These are phyloP conservation scores for Eledona agricola DNA, from an alignment of 2,888 invertebrate genomes.

Conservation along the genomic window DNA sequence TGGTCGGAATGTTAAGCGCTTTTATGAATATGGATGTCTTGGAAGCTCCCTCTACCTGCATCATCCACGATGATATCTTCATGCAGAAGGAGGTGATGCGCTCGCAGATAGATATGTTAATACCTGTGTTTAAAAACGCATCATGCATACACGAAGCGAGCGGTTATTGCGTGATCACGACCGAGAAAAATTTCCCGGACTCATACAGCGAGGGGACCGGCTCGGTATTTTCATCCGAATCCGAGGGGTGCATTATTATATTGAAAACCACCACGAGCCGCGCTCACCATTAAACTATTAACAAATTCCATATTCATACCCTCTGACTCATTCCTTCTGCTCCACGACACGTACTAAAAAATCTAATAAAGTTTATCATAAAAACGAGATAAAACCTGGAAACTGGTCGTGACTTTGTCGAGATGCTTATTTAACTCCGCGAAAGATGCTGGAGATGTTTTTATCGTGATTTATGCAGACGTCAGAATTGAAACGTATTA, in stretches of 20 bases:
- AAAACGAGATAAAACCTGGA: too few relatives aligned
- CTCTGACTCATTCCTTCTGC: slow-evolving; percentile 21
- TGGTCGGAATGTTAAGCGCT: too few relatives aligned
- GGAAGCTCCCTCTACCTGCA: background rate
- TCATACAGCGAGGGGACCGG: slow-evolving; percentile 8
- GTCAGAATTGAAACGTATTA: too few relatives aligned
- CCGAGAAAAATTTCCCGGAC: slow-evolving; percentile 26
- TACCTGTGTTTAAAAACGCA: slow-evolving; percentile 40
- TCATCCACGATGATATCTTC: slow-evolving; percentile 1
- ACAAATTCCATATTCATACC: slow-evolving; percentile 42
- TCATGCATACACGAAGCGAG: slow-evolving; percentile 37
- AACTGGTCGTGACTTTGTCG: too few relatives aligned
- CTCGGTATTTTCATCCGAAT: slow-evolving; percentile 37
- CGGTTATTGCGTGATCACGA: slow-evolving; percentile 39
- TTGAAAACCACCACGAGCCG: slow-evolving; percentile 43
- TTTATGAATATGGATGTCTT: slow-evolving; percentile 1
- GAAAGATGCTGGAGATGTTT: too few relatives aligned
- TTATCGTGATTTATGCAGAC: too few relatives aligned
- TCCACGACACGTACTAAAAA: too few relatives aligned
- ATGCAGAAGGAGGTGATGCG: slow-evolving; percentile 32
- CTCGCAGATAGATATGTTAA: slow-evolving; percentile 40
- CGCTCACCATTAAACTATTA: slow-evolving; percentile 44
- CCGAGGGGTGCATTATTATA: slow-evolving; percentile 45
- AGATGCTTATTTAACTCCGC: too few relatives aligned
- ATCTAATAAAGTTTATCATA: too few relatives aligned